Base-by-base conservation (phyloP, 2,888 invertebrate species). In the Ferrisia virgata region DNA sequence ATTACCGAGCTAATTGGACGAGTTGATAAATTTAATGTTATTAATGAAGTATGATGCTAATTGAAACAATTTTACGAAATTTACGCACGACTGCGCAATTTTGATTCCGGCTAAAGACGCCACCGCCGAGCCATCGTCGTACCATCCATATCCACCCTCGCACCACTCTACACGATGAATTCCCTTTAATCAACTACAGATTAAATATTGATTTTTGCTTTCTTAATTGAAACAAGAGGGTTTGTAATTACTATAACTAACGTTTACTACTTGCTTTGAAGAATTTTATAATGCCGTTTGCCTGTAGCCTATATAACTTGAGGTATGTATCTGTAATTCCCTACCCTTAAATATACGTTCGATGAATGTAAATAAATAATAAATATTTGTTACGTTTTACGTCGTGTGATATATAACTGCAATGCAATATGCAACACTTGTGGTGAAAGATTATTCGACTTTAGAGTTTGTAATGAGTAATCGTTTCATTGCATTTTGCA, bases 191-290 rank as follows among this genome's bases (percentile, higher is more conserved):
- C 72, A 76, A 33, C 28, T 36, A 36, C 72, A 76, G 72, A 76
- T 76, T 76, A 76, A 76, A 76, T 76, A 76, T 76, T 76, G 72
- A 76, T 76, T 76, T 76, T 76, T 76, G 72, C 25, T 76, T 76
- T 76, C 72, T 76, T 76, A 76, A 76, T 76, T 76, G 72, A 76
- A 76, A 76, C 33, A 76, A 76, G 72, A 76, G 72, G 72, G 72
- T 76, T 76, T 76, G 72, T 76, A 76, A 76, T 76, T 76, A 76
- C 72, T 76, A 18, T 18, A 36, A 3, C 69, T 18, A 76, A 76
- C 72, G 31, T 33, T 36, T 36, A 36, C 36, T 36, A 76, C 36
- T 76, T 36, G 31, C 72, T 76, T 76, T 76, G 72, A 33, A 36
- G 33, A 36, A 76, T 76, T 76, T 76, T 76, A n/a, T n/a, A 76